phyloP scores from a whole-genome alignment of 2,797 vertebrate genomes.

The Monodelphis domestica region DNA sequence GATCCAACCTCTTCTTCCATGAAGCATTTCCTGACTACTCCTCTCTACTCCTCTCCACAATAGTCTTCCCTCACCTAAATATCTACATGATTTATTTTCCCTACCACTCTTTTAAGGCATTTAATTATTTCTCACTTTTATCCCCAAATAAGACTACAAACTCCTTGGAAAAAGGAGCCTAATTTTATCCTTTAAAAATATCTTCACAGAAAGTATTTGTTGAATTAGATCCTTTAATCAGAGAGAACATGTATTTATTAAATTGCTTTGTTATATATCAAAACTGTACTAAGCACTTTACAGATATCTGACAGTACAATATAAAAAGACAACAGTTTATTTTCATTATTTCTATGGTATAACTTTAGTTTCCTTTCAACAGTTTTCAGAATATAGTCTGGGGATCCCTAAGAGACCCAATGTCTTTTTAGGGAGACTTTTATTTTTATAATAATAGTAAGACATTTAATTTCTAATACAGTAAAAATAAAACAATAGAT shows the following conservation, averaged over 20 bases:
- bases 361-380: conserved; percentile 30
- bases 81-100: not conserved
- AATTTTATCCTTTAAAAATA: not conserved
- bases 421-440: not conserved
- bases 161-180: not conserved
- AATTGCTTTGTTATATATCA: conserved; percentile 10
- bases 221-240: not conserved
- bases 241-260: not conserved
- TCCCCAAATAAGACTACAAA: not conserved
- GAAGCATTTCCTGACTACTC: not conserved
- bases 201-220: not conserved
- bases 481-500: not conserved
- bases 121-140: not conserved
- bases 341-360: conserved; percentile 34
- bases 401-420: not conserved
- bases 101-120: not conserved
- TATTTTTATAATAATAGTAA: not conserved
- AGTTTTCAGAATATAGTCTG: not conserved
- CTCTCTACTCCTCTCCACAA: not conserved
- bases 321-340: conserved; percentile 40
- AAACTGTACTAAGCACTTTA: not conserved
- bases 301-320: conserved; percentile 17
- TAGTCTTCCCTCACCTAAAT: not conserved
- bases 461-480: not conserved
- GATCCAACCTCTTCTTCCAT: not conserved